These are phyloP conservation scores for Pavo muticus DNA, from an alignment of 2,113 vertebrate genomes.

Conservation along the genomic window DNA sequence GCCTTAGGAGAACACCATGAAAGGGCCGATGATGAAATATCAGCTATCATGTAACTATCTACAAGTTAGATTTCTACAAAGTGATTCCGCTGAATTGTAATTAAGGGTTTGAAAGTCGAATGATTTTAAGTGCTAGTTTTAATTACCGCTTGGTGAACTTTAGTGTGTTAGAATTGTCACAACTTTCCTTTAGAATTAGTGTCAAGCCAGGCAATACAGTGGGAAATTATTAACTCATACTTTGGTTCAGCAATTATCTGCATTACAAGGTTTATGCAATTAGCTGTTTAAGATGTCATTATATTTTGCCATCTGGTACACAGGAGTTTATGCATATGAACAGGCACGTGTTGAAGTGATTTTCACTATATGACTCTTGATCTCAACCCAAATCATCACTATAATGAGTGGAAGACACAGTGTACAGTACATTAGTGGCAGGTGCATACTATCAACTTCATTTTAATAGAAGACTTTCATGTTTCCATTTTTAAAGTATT, in stretches of 20 bases:
- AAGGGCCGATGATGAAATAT: slow-evolving; percentile 66
- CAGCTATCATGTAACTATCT: slow-evolving; percentile 70
- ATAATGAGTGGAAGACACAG: slow-evolving; percentile 83
- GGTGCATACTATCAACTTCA: slow-evolving; percentile 83
- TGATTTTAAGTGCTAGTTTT: slow-evolving; percentile 85
- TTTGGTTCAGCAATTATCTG: slow-evolving; percentile 86
- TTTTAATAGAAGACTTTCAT: slow-evolving; percentile 81
- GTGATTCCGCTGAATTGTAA: slow-evolving; percentile 80
- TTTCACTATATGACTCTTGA: slow-evolving; percentile 84
- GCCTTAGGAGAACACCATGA: slow-evolving; percentile 30
- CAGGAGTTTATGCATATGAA: slow-evolving; percentile 86
- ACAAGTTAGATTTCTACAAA: slow-evolving; percentile 79
- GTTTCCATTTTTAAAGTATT: slow-evolving; percentile 83
- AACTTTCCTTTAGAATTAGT: slow-evolving; percentile 87
- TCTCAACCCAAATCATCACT: slow-evolving; percentile 83
- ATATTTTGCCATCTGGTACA: slow-evolving; percentile 88
- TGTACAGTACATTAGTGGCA: slow-evolving; percentile 80
- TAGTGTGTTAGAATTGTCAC: slow-evolving; percentile 83
- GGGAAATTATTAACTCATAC: slow-evolving; percentile 87
- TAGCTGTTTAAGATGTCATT: slow-evolving; percentile 88
- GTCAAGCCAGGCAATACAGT: slow-evolving; percentile 83
- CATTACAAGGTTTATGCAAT: slow-evolving; percentile 88
- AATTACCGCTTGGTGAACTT: slow-evolving; percentile 87
- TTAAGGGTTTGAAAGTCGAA: slow-evolving; percentile 86
- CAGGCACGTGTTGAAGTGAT: slow-evolving; percentile 83